phyloP scores from a whole-genome alignment of 2,113 vertebrate genomes.

The Martes martes region DNA sequence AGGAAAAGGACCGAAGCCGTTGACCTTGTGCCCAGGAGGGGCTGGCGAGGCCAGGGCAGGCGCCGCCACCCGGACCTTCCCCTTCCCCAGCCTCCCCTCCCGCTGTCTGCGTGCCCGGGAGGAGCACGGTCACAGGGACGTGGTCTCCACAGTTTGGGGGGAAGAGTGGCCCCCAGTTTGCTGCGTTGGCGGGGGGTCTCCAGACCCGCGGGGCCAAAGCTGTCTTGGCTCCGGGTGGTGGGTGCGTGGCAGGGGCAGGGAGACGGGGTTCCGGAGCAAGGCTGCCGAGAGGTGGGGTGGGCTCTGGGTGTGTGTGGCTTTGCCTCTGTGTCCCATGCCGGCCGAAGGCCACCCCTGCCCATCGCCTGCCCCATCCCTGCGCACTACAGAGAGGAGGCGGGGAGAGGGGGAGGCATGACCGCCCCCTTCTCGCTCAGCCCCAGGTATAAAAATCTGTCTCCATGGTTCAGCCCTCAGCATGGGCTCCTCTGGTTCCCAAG shows the following conservation, averaged over 20 bases:
- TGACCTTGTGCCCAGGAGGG: neutral
- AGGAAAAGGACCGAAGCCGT: neutral
- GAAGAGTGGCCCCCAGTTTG: neutral
- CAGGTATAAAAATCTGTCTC: neutral
- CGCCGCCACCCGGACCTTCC: neutral
- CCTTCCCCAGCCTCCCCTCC: neutral
- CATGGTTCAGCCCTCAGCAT: neutral
- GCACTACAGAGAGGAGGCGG: neutral
- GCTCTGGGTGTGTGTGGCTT: neutral
- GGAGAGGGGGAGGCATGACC: neutral
- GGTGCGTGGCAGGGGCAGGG: fast-evolving
- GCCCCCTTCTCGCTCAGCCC: neutral
- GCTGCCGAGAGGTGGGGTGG: neutral
- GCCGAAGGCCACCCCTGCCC: too few species aligned
- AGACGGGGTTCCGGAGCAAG: neutral
- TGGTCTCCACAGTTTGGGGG: neutral
- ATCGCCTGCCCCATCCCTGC: fast-evolving
- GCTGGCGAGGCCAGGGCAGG: fast-evolving
- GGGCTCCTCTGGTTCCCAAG: neutral
- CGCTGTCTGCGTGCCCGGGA: fast-evolving
- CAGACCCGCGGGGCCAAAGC: neutral
- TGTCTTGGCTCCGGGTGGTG: neutral
- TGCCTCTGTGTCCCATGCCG: neutral
- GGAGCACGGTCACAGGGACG: fast-evolving
- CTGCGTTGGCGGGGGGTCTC: neutral